These are phyloP conservation scores for Phyllotis vaccarum DNA, from an alignment of 2,797 vertebrate species.

Conservation along the genomic window DNA sequence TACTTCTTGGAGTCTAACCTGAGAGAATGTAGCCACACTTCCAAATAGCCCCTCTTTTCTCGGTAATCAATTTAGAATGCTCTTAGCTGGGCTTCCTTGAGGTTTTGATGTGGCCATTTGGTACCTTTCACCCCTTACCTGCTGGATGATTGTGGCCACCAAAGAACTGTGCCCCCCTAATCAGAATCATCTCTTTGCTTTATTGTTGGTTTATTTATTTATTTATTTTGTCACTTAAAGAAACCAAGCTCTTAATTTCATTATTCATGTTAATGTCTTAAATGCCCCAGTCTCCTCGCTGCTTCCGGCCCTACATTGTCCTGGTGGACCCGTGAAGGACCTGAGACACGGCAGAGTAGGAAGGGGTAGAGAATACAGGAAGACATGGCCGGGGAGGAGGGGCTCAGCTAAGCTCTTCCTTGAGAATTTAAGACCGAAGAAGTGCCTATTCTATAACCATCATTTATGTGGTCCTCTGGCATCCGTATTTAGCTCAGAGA, in stretches of 20 bases:
- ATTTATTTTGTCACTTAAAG: background rate
- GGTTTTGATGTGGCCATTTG: background rate
- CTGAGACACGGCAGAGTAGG: background rate
- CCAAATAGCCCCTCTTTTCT: background rate
- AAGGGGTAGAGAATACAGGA: background rate
- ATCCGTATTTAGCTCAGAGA: background rate
- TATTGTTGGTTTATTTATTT: too few species aligned
- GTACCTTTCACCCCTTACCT: background rate
- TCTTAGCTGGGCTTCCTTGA: slow-evolving; percentile 14
- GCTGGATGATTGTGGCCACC: background rate
- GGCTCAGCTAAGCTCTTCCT: background rate
- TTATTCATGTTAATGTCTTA: slow-evolving; percentile 20
- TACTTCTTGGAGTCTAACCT: background rate
- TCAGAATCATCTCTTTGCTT: slow-evolving; percentile 11
- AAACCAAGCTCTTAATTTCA: slow-evolving; percentile 11
- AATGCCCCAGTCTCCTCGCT: background rate
- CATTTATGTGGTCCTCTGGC: background rate
- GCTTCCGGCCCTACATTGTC: slow-evolving; percentile 12
- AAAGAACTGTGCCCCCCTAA: background rate
- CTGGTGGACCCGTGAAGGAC: background rate
- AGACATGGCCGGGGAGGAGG: background rate
- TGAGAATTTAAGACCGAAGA: slow-evolving; percentile 41
- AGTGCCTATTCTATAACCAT: background rate
- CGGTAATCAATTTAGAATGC: slow-evolving; percentile 2
- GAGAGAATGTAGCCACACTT: background rate